phyloP scores from a whole-genome alignment of 2,113 vertebrate genomes.

The Eupsittula cactorum region DNA sequence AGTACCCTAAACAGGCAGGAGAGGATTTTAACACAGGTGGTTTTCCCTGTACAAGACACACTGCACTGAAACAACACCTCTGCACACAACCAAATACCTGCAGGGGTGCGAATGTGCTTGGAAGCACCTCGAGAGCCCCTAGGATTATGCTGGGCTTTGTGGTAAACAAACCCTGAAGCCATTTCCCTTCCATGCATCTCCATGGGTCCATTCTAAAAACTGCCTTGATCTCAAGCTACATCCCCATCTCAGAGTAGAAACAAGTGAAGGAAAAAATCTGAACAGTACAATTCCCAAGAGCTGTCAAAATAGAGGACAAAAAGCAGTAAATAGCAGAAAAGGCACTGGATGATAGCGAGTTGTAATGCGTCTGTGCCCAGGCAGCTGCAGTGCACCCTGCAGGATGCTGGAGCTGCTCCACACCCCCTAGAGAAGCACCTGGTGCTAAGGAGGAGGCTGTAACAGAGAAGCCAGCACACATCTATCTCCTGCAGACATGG shows the following conservation, averaged over 20 bases:
- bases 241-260: neutral
- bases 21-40: neutral
- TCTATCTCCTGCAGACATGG: neutral
- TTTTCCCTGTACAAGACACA: neutral
- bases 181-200: neutral
- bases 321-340: accelerated
- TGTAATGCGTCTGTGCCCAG: accelerated
- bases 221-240: neutral
- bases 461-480: neutral
- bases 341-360: accelerated
- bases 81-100: neutral
- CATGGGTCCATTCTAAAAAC: neutral
- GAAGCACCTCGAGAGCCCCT: neutral
- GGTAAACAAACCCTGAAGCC: neutral
- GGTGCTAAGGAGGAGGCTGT: neutral
- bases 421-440: neutral
- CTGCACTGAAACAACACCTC: neutral
- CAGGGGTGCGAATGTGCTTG: accelerated
- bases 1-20: conserved; percentile 45
- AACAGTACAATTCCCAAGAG: neutral
- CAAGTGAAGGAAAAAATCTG: neutral
- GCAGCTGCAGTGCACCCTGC: neutral
- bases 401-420: neutral
- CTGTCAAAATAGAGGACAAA: neutral
- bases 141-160: neutral